A percentile compares a stretch with the other conserved stretches of the same genome.
phyloP scores from a whole-genome alignment of 2,797 vertebrate genomes.

The Danio tinwini region DNA sequence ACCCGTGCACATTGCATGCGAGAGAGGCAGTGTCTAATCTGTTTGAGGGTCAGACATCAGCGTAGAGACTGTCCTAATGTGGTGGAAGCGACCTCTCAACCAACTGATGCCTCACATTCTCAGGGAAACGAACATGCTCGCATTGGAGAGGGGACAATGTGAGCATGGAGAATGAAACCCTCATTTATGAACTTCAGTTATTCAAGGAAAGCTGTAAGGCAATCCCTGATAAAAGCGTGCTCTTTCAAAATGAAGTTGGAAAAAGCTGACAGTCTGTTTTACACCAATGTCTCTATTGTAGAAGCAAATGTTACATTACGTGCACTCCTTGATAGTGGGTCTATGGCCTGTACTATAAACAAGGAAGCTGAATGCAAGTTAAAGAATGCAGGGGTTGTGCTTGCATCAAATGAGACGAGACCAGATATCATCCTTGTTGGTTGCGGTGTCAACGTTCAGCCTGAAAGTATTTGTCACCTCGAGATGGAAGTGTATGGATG shows the following conservation, averaged over 20 bases:
- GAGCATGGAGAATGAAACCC: not conserved
- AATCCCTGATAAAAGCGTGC: not conserved
- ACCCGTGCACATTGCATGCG: not conserved
- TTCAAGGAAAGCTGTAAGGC: not conserved
- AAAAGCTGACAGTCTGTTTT: not conserved
- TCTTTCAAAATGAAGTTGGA: slow-evolving; percentile 16
- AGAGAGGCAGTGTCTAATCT: not conserved
- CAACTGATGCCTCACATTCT: not conserved
- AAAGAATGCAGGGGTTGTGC: not conserved
- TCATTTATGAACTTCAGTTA: not conserved
- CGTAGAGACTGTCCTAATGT: not conserved
- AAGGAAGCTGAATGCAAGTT: not conserved
- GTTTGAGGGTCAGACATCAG: not conserved
- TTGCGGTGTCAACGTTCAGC: not conserved
- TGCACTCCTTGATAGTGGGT: not conserved
- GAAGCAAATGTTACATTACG: not conserved
- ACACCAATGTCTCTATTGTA: not conserved
- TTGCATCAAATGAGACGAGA: not conserved
- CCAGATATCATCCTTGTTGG: not conserved
- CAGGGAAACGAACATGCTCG: not conserved
- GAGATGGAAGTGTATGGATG: not conserved
- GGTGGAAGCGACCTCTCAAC: not conserved
- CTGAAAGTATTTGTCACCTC: not conserved
- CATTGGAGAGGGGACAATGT: slow-evolving; percentile 17
- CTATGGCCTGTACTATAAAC: not conserved